Evolutionary conservation across 2,888 invertebrate species (phyloP).

Genomic region (Nomada ruficornis): DNA sequence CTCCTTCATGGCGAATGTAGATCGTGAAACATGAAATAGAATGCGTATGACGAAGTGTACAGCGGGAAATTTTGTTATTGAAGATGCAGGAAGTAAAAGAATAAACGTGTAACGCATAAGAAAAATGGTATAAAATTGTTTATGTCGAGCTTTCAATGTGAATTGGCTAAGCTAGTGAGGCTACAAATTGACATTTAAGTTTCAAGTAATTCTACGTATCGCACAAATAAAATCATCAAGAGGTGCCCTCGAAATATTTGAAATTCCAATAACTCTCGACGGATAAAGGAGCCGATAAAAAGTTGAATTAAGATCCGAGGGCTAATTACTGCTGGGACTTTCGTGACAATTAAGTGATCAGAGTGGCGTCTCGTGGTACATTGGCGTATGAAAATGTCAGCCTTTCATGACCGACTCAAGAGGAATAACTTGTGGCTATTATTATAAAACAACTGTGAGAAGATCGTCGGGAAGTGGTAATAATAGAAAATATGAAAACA

Average conservation of each 20-base stretch:
- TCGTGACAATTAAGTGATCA: slow-evolving; percentile 44
- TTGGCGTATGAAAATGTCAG: slow-evolving; percentile 23
- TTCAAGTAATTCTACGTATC: background rate
- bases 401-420: slow-evolving; percentile 33
- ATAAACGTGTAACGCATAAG: background rate
- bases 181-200: too few species aligned
- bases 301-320: slow-evolving; percentile 14
- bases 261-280: background rate
- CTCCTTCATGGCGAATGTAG: background rate
- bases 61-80: background rate
- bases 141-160: background rate
- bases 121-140: background rate
- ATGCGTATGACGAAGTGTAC: background rate
- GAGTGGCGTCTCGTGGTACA: slow-evolving; percentile 28
- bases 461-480: background rate
- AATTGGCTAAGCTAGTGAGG: background rate
- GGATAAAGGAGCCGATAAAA: slow-evolving; percentile 3
- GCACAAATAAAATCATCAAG: background rate
- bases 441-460: slow-evolving; percentile 10
- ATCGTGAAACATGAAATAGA: background rate
- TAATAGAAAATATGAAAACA: background rate
- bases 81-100: background rate
- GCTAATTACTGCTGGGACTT: slow-evolving; percentile 23
- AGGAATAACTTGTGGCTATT: slow-evolving; percentile 42
- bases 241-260: background rate